Evolutionary conservation across 2,797 vertebrate genomes (phyloP).

Genomic region (Sebastiscus albofasciatus): DNA sequence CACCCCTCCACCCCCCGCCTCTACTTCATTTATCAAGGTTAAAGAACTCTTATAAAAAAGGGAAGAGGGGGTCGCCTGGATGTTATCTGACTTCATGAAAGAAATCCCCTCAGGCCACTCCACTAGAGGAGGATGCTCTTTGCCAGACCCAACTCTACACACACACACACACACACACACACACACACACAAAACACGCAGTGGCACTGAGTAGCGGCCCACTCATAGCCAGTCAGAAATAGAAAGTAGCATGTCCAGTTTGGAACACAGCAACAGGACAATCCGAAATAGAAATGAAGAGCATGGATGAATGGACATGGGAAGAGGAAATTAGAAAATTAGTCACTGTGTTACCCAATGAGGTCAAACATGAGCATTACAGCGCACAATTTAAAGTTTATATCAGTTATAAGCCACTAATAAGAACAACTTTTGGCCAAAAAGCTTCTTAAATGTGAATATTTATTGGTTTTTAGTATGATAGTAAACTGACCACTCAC

Average conservation of each 20-base stretch:
- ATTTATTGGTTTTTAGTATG: not conserved
- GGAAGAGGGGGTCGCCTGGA: constrained; percentile 79
- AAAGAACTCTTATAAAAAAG: constrained; percentile 86
- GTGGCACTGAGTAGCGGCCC: constrained; percentile 57
- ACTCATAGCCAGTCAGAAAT: constrained; percentile 65
- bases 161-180: constrained; percentile 24
- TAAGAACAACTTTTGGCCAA: not conserved
- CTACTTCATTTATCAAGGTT: constrained; percentile 87
- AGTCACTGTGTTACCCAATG: constrained; percentile 14
- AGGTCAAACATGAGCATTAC: not conserved
- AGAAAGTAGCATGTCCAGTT: constrained; percentile 53
- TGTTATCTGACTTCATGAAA: constrained; percentile 87
- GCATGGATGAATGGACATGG: constrained; percentile 7
- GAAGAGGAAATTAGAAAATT: constrained; percentile 19
- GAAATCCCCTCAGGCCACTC: constrained; percentile 82
- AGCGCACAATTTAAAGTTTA: not conserved
- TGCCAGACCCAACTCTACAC: constrained; percentile 62
- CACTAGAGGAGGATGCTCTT: constrained; percentile 79
- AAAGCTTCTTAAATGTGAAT: not conserved
- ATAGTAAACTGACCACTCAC: not conserved
- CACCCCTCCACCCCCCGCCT: constrained; percentile 51
- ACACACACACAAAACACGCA: constrained; percentile 18
- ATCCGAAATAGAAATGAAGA: constrained; percentile 48
- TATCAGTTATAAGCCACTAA: not conserved
- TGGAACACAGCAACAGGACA: constrained; percentile 48